phyloP scores from a whole-genome alignment of 30 jellyfish, hydroid and myxozoan genomes.

The Chrysaora quinquecirrha region DNA sequence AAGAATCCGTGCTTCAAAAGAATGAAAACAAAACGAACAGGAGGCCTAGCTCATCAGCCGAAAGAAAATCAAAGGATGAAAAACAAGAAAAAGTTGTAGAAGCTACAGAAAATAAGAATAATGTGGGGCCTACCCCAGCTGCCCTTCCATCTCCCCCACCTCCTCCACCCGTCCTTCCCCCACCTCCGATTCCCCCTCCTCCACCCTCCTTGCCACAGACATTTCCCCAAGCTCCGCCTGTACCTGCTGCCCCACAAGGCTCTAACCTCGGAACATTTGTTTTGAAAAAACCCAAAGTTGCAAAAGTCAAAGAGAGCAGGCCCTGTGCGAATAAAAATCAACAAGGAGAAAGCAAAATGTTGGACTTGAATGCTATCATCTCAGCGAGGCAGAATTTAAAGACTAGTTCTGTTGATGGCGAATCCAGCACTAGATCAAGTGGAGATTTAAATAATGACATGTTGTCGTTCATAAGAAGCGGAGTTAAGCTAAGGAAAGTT shows the following conservation, averaged over 20 bases:
- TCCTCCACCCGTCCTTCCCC: slow-evolving; percentile 57
- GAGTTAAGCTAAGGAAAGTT: slow-evolving; percentile 78
- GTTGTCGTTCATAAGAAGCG: slow-evolving; percentile 65
- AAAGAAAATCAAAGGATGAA: not conserved
- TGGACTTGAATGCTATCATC: slow-evolving; percentile 47
- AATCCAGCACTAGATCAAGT: not conserved
- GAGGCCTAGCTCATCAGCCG: slow-evolving; percentile 9
- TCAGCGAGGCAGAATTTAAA: slow-evolving; percentile 59
- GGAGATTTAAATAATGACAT: slow-evolving; percentile 33
- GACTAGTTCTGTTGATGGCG: slow-evolving; percentile 11
- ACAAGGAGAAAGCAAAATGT: slow-evolving; percentile 12
- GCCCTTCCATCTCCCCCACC: not conserved
- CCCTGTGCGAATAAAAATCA: not conserved
- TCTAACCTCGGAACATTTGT: not conserved
- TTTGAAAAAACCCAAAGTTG: not conserved
- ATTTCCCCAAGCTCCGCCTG: slow-evolving; percentile 68
- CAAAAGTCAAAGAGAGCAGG: not conserved
- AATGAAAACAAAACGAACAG: not conserved
- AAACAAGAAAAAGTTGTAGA: not conserved
- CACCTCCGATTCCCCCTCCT: slow-evolving; percentile 51
- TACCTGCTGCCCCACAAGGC: slow-evolving; percentile 7
- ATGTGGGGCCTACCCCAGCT: not conserved
- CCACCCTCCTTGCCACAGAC: slow-evolving; percentile 81
- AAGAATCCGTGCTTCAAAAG: not conserved
- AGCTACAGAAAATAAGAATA: not conserved